Base-by-base conservation (phyloP, 2,113 vertebrate genomes). In the Pontoporia blainvillei region DNA sequence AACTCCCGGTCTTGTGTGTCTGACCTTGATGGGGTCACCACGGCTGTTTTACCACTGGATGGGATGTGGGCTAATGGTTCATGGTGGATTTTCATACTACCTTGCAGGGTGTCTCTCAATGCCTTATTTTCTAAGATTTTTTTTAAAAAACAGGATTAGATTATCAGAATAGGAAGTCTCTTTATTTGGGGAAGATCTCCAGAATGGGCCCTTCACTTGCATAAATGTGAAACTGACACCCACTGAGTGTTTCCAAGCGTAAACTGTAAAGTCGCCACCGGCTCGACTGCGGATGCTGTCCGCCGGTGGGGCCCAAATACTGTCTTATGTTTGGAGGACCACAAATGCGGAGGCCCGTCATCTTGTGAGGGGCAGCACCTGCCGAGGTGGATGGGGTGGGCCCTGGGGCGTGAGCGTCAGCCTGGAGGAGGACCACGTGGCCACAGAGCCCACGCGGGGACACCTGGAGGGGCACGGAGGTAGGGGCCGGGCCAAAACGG, bases 291-390 rank as follows among this genome's bases (percentile, higher is more conserved):
- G 44, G 3, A 3, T 2, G 1, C 7, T 8, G 2, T 1, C 4
- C 0, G 6, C 36, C 34, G 4, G 7, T 10, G 5, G 44, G 14
- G 23, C 5, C 69, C 13, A 2, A 17, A 0, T 3, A 5, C 3
- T 21, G 29, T 3, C 52, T 67, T 17, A 11, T 2, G 1, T 31
- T 11, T 17, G 21, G 23, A 27, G 71, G 41, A 62, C 34, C 10
- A 6, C 34, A 31, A 14, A 31, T 4, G 49, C 0, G 13, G 81
- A 46, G 59, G 82, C 44, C 0, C 2, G 6, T 2, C 0, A 3
- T 29, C 49, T 69, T 23, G 1, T 2, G 5, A 21, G 27, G 27
- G 25, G 2, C 29, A 36, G 54, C 18, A 3, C 34, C 29, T 36
- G 21, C 17, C 5, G 75, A 20, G 39, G 49, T 20, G 34, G n/a